A percentile compares a stretch with the other conserved stretches of the same genome.
phyloP scores from a whole-genome alignment of 1,140 invertebrate species.

The Orchesella cincta region DNA sequence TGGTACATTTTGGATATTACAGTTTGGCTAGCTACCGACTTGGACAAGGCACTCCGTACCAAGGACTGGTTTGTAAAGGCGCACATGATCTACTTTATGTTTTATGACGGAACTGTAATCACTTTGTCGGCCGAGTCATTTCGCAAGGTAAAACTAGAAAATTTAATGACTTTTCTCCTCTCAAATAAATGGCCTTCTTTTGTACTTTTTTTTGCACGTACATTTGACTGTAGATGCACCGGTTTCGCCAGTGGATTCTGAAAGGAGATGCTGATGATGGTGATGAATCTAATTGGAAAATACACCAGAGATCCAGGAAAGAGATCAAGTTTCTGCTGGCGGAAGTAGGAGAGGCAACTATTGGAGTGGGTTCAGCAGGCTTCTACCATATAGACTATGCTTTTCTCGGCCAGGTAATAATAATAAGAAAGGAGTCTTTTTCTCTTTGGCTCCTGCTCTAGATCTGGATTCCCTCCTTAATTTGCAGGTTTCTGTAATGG shows the following conservation, averaged over 20 bases:
- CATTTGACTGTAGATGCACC: neutral
- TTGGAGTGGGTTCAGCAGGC: neutral
- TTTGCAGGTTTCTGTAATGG: neutral
- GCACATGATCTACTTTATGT: neutral
- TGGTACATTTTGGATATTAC: neutral
- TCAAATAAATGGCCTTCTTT: neutral
- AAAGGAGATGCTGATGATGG: no score
- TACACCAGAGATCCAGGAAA: no score
- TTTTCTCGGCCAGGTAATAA: neutral
- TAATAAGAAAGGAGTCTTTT: neutral
- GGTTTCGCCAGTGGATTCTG: neutral
- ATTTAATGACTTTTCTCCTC: neutral
- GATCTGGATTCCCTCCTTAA: neutral
- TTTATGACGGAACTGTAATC: neutral
- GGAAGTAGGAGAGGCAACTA: neutral
- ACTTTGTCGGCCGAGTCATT: neutral
- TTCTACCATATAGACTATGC: neutral
- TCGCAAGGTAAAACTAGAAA: neutral
- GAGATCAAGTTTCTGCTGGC: neutral
- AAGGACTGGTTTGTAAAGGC: neutral
- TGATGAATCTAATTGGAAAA: no score
- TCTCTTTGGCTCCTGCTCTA: neutral
- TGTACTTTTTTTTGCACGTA: neutral
- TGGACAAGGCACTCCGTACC: neutral
- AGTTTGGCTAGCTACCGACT: neutral